These are phyloP conservation scores for Aphodius granarius DNA, from an alignment of 2,888 invertebrate genomes.

Conservation along the genomic window DNA sequence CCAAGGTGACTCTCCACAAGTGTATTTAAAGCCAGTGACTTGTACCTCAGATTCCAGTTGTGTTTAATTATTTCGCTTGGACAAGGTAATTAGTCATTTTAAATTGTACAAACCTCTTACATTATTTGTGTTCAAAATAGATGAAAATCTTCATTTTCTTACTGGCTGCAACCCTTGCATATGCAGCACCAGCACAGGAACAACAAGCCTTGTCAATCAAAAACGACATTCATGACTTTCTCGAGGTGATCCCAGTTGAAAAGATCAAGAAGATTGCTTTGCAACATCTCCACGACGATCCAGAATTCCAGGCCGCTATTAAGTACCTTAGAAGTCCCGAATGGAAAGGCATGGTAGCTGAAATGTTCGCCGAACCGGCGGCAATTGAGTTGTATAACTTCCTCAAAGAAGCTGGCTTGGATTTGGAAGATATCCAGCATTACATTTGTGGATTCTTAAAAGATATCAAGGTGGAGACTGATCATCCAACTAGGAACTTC, in stretches of 20 bases:
- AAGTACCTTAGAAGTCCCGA: conserved; percentile 36
- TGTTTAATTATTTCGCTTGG: background rate
- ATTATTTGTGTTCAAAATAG: background rate
- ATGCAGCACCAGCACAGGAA: conserved; percentile 5
- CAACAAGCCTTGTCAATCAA: background rate
- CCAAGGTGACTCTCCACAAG: background rate
- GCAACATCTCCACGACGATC: conserved; percentile 34
- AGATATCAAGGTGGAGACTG: conserved; percentile 17
- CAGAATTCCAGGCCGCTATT: conserved; percentile 33
- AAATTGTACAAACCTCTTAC: background rate
- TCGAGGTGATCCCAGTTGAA: conserved; percentile 35
- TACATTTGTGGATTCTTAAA: conserved; percentile 19
- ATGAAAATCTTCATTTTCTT: background rate
- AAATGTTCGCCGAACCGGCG: conserved; percentile 23
- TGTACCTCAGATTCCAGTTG: background rate
- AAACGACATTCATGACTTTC: conserved; percentile 21
- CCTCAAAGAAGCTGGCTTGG: conserved; percentile 29
- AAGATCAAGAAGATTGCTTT: conserved; percentile 33
- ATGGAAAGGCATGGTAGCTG: conserved; percentile 30
- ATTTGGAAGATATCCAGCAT: conserved; percentile 18
- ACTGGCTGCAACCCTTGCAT: background rate
- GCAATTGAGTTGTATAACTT: conserved; percentile 31
- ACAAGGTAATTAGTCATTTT: background rate
- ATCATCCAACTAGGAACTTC: conserved; percentile 22
- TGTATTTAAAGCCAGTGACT: background rate